These are phyloP conservation scores for Lycia hirtaria DNA, from an alignment of 2,888 invertebrate species.

Conservation along the genomic window DNA sequence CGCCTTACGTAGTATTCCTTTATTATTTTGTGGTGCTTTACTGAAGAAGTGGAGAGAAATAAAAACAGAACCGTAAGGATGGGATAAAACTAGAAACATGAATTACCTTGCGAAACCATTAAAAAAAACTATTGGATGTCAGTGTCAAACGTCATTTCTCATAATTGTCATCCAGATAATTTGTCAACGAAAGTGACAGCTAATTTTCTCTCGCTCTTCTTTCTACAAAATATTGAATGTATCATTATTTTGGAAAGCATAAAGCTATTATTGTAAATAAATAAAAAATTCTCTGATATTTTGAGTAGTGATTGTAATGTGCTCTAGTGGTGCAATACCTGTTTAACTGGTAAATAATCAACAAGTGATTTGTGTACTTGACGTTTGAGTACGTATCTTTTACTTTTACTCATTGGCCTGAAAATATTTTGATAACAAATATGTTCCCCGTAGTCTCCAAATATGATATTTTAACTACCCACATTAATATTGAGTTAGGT, in stretches of 20 bases:
- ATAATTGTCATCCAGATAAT: not conserved
- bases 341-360: conserved; percentile 30
- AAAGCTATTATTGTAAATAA: conserved; percentile 12
- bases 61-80: too few species aligned
- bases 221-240: conserved; percentile 23
- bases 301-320: conserved; percentile 3
- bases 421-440: conserved; percentile 42
- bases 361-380: conserved; percentile 49
- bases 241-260: conserved; percentile 14
- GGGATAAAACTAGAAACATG: too few species aligned
- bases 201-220: conserved; percentile 33
- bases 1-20: too few species aligned
- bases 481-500: not conserved
- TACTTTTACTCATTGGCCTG: conserved; percentile 67
- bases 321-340: conserved; percentile 18
- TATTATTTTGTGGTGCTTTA: too few species aligned
- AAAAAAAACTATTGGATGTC: not conserved
- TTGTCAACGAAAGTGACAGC: conserved; percentile 32
- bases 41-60: too few species aligned
- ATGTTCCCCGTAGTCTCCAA: not conserved
- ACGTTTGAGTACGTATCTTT: conserved; percentile 64
- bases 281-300: not conserved
- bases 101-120: too few species aligned
- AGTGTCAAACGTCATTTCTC: conserved; percentile 1
- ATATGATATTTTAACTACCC: not conserved